Conservation (phyloP, 1,140 invertebrate species). For the Procambarus clarkii region DNA sequence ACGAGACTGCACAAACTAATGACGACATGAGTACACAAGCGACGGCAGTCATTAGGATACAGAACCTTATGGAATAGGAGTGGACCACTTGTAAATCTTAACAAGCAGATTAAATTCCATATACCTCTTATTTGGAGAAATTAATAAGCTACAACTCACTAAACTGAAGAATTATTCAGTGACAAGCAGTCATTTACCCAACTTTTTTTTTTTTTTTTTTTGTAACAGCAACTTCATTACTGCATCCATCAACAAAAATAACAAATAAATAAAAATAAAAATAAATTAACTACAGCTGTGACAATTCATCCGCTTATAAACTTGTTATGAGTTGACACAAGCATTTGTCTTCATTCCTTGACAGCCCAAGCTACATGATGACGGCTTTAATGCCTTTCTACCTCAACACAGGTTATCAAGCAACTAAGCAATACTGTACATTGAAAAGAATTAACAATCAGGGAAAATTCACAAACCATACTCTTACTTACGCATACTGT, state of each 20-base stretch:
- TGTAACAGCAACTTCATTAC: conserved; percentile 30
- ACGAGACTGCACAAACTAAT: conserved; percentile 38
- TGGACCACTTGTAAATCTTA: conserved; percentile 42
- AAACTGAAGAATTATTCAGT: conserved; percentile 40
- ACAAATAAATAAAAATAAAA: neutral
- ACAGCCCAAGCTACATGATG: conserved; percentile 64
- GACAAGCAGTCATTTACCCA: conserved; percentile 55
- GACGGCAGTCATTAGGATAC: conserved; percentile 61
- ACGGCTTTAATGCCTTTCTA: conserved; percentile 51
- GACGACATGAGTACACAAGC: conserved; percentile 23
- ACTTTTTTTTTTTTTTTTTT: neutral
- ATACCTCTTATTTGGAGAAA: conserved; percentile 51
- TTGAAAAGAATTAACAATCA: conserved; percentile 45
- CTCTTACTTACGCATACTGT: conserved; percentile 69
- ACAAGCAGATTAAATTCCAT: conserved; percentile 43
- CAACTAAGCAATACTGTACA: conserved; percentile 62
- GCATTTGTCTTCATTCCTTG: conserved; percentile 61
- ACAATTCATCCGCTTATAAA: conserved; percentile 40
- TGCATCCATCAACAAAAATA: conserved; percentile 17
- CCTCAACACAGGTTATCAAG: conserved; percentile 65
- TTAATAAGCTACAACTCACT: conserved; percentile 40
- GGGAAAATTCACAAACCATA: conserved; percentile 49
- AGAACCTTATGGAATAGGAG: conserved; percentile 57
- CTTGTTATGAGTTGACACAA: conserved; percentile 35
- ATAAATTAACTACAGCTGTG: conserved; percentile 53